A percentile compares a stretch with the other conserved stretches of the same genome.
Conservation (phyloP, 2,113 vertebrate genomes). For the Pteronura brasiliensis region DNA sequence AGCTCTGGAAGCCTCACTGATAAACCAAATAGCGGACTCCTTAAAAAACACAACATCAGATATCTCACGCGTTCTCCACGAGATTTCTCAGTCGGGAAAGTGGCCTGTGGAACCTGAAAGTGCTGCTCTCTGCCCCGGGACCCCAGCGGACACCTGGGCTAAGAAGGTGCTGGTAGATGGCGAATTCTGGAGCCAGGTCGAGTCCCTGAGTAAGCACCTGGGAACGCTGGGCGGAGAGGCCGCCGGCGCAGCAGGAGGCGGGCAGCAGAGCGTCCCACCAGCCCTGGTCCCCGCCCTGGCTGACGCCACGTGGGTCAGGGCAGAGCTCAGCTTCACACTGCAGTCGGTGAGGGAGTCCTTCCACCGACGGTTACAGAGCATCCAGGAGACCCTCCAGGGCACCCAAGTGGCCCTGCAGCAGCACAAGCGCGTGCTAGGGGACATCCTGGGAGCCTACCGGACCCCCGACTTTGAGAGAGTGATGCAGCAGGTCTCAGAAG, state of each 20-base stretch:
- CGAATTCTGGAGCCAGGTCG: conserved; percentile 90
- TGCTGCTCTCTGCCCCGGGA: conserved; percentile 55
- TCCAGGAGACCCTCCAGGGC: conserved; percentile 88
- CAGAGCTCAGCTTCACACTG: conserved; percentile 89
- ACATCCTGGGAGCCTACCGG: conserved; percentile 85
- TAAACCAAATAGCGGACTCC: conserved; percentile 92
- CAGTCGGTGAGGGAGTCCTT: conserved; percentile 90
- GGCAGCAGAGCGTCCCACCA: conserved; percentile 64
- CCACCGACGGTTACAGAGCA: conserved; percentile 86
- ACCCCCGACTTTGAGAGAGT: conserved; percentile 85
- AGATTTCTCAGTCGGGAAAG: conserved; percentile 85
- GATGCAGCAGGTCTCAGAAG: conserved; percentile 86
- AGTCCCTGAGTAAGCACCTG: conserved; percentile 83
- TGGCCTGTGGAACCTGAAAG: conserved; percentile 74
- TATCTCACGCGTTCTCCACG: conserved; percentile 83
- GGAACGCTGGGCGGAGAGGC: conserved; percentile 54
- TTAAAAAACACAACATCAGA: conserved; percentile 87
- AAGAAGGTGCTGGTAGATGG: conserved; percentile 92
- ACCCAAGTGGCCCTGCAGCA: conserved; percentile 87
- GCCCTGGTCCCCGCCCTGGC: conserved; percentile 76
- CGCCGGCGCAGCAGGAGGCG: conserved; percentile 59
- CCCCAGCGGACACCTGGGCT: conserved; percentile 88
- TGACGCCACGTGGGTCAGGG: conserved; percentile 83
- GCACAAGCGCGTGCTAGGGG: conserved; percentile 86
- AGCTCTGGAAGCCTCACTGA: conserved; percentile 90